A percentile compares a stretch with the other conserved stretches of the same genome.
phyloP scores from a whole-genome alignment of 2,113 vertebrate species.

The Toxotes chatareus region DNA sequence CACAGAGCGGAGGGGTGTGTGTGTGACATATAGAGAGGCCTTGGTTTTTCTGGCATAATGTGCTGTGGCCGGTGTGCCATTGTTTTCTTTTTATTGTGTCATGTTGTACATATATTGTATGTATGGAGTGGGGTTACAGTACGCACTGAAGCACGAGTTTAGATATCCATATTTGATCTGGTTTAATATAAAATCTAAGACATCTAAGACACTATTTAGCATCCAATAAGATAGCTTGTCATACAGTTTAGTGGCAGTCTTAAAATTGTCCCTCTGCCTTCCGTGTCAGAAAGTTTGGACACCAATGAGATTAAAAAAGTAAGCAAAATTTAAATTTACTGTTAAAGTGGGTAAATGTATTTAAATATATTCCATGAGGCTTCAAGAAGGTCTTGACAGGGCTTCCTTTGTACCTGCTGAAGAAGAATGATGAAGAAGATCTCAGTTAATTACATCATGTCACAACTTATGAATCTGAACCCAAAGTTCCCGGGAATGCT shows the following conservation, averaged over 20 bases:
- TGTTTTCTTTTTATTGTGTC: constrained; percentile 20
- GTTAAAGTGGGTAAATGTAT: constrained; percentile 58
- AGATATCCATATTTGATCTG: constrained; percentile 30
- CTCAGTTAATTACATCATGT: constrained; percentile 82
- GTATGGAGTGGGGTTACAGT: neutral
- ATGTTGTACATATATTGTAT: constrained; percentile 53
- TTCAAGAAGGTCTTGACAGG: constrained; percentile 58
- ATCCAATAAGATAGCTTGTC: constrained; percentile 10
- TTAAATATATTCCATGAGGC: constrained; percentile 69
- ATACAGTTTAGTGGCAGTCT: constrained; percentile 16
- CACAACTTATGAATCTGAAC: constrained; percentile 79
- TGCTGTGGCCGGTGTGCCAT: constrained; percentile 50
- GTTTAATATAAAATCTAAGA: constrained; percentile 33
- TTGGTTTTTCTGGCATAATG: constrained; percentile 57
- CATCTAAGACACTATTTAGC: constrained; percentile 9
- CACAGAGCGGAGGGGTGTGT: constrained; percentile 53
- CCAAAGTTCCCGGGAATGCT: constrained; percentile 73
- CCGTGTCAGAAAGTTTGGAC: constrained; percentile 41
- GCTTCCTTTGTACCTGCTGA: constrained; percentile 59
- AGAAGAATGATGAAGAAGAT: constrained; percentile 72
- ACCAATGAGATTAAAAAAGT: constrained; percentile 38
- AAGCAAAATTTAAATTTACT: constrained; percentile 46
- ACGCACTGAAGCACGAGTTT: constrained; percentile 19
- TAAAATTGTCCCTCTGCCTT: constrained; percentile 9
- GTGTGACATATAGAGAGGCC: constrained; percentile 59